Percentiles rank a stretch among this genome's conserved stretches.
Evolutionary conservation across 1,140 invertebrate species (phyloP).

Genomic region (Drosophila serrata): DNA sequence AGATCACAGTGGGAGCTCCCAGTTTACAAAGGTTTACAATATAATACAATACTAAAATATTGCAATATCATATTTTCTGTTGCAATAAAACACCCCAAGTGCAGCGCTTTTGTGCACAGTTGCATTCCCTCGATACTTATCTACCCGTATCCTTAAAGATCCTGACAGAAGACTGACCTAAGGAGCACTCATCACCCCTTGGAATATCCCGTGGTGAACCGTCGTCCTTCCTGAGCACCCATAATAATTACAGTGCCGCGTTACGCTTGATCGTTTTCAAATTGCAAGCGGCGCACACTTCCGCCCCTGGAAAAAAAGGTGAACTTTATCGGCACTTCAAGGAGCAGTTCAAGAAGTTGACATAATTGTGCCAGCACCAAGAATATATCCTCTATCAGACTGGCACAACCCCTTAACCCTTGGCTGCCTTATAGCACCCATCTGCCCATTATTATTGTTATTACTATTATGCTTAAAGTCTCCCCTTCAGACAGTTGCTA

Average conservation of each 20-base stretch:
- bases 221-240: slow-evolving; percentile 57
- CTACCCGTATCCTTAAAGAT: slow-evolving; percentile 43
- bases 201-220: slow-evolving; percentile 55
- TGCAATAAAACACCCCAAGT: slow-evolving; percentile 13
- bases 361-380: slow-evolving; percentile 77
- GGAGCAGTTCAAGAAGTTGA: slow-evolving; percentile 75
- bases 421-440: slow-evolving; percentile 42
- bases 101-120: slow-evolving; percentile 23
- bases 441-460: slow-evolving; percentile 15
- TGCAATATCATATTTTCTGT: slow-evolving; percentile 10
- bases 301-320: slow-evolving; percentile 40
- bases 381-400: slow-evolving; percentile 1
- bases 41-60: slow-evolving; percentile 7
- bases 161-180: slow-evolving; percentile 15
- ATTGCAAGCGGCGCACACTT: slow-evolving; percentile 74
- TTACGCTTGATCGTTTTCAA: slow-evolving; percentile 82
- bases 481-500: slow-evolving; percentile 52
- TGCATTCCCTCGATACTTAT: slow-evolving; percentile 27
- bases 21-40: not conserved
- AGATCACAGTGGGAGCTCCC: slow-evolving; percentile 13
- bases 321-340: slow-evolving; percentile 52
- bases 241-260: slow-evolving; percentile 71
- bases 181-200: slow-evolving; percentile 13
- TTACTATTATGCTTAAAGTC: slow-evolving; percentile 1
- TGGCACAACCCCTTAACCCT: slow-evolving; percentile 56